Evolutionary conservation across 2,797 vertebrate species (phyloP).

Genomic region (Chelidonichthys spinosus): DNA sequence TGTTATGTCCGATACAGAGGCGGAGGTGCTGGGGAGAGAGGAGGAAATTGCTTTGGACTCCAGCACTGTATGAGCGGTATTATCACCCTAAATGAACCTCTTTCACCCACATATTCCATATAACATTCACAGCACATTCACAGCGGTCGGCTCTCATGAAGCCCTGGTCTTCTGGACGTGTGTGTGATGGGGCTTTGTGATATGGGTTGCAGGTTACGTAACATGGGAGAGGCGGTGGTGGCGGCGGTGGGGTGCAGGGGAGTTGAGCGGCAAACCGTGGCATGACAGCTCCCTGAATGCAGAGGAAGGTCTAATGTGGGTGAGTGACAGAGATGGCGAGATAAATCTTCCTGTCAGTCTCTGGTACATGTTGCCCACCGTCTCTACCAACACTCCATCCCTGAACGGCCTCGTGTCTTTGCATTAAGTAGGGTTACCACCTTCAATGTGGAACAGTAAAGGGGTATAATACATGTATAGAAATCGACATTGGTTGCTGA

Average conservation of each 20-base stretch:
- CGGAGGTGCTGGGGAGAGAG: constrained; percentile 60
- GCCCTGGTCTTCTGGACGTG: constrained; percentile 4
- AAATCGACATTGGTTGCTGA: too few relatives aligned
- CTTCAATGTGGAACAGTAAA: not conserved
- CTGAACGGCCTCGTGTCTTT: constrained; percentile 29
- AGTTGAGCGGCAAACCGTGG: constrained; percentile 58
- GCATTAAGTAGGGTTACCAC: not conserved
- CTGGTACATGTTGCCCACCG: constrained; percentile 53
- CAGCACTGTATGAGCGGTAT: constrained; percentile 71
- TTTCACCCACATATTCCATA: constrained; percentile 58
- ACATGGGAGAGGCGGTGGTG: constrained; percentile 20
- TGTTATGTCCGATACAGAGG: constrained; percentile 79
- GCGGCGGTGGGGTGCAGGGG: constrained; percentile 3
- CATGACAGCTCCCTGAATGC: constrained; percentile 68
- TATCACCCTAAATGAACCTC: constrained; percentile 55
- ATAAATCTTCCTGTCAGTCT: constrained; percentile 76
- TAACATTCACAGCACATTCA: constrained; percentile 27
- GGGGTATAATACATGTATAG: too few relatives aligned
- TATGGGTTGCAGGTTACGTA: constrained; percentile 74
- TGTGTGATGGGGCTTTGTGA: constrained; percentile 63
- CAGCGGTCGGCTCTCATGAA: constrained; percentile 46
- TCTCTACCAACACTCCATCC: constrained; percentile 37
- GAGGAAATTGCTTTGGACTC: constrained; percentile 79
- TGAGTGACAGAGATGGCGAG: constrained; percentile 76
- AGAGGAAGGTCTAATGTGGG: constrained; percentile 62